phyloP scores from a whole-genome alignment of 2,888 invertebrate species.

The Lucinisca nassula region DNA sequence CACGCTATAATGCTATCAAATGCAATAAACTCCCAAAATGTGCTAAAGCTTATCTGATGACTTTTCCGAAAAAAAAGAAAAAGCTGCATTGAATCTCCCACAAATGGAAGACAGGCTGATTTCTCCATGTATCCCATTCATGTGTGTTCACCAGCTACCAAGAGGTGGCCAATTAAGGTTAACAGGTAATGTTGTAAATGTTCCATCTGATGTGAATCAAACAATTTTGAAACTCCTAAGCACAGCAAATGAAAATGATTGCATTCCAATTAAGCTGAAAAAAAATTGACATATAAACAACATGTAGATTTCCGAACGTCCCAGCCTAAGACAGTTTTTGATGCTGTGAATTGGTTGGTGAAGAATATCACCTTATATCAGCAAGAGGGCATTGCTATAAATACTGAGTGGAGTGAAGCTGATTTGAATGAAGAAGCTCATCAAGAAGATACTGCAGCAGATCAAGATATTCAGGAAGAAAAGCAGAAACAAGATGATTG shows the following conservation, averaged over 20 bases:
- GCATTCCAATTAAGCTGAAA: conserved; percentile 31
- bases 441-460: neutral
- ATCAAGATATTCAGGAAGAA: neutral
- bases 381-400: neutral
- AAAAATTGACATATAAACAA: conserved; percentile 20
- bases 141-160: conserved; percentile 31
- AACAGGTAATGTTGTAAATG: conserved; percentile 36
- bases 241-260: neutral
- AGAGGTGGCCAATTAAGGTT: conserved; percentile 24
- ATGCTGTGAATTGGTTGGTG: conserved; percentile 12
- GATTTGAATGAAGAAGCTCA: neutral
- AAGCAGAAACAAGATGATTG: conserved; percentile 12
- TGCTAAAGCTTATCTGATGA: conserved; percentile 44
- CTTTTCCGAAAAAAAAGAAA: conserved; percentile 46
- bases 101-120: conserved; percentile 22
- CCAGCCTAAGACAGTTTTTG: conserved; percentile 2
- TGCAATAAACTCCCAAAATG: conserved; percentile 45
- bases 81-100: no score
- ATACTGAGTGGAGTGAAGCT: neutral
- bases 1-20: conserved; percentile 40
- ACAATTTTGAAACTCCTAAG: conserved; percentile 27
- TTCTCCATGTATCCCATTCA: conserved; percentile 30
- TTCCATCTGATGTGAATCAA: conserved; percentile 28
- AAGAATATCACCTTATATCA: neutral
- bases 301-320: conserved; percentile 7